These are phyloP conservation scores for Phragmatobia fuliginosa DNA, from an alignment of 2,888 invertebrate genomes.

Conservation along the genomic window DNA sequence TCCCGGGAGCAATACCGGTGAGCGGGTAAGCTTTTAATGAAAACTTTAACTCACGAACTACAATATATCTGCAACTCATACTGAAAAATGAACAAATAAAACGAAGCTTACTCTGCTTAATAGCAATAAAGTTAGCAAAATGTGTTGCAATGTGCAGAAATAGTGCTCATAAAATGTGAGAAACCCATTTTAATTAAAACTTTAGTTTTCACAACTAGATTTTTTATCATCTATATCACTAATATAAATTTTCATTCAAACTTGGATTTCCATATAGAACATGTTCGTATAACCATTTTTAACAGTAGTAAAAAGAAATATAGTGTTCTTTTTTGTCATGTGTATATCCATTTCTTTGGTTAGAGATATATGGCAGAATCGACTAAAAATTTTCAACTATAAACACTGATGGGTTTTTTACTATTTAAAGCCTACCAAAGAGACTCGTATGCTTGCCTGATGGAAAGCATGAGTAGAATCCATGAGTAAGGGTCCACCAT, in stretches of 20 bases:
- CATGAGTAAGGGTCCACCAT: too few relatives aligned
- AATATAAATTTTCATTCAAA: not conserved
- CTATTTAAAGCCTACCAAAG: too few relatives aligned
- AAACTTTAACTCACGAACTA: not conserved
- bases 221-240: not conserved
- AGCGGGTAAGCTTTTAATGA: not conserved
- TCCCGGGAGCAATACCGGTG: not conserved
- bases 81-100: not conserved
- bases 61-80: not conserved
- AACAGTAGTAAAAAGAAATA: too few relatives aligned
- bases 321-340: too few relatives aligned
- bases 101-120: not conserved
- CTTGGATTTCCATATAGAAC: not conserved
- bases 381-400: too few relatives aligned
- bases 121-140: not conserved
- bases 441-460: too few relatives aligned
- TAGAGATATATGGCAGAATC: too few relatives aligned
- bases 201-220: not conserved
- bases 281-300: not conserved
- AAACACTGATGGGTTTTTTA: too few relatives aligned
- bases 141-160: not conserved
- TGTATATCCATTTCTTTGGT: too few relatives aligned
- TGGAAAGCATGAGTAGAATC: too few relatives aligned
- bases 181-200: not conserved
- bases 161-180: not conserved